Percentiles rank a stretch among this genome's conserved stretches.
Evolutionary conservation across 2,113 vertebrate species (phyloP).

Genomic region (Motacilla alba): DNA sequence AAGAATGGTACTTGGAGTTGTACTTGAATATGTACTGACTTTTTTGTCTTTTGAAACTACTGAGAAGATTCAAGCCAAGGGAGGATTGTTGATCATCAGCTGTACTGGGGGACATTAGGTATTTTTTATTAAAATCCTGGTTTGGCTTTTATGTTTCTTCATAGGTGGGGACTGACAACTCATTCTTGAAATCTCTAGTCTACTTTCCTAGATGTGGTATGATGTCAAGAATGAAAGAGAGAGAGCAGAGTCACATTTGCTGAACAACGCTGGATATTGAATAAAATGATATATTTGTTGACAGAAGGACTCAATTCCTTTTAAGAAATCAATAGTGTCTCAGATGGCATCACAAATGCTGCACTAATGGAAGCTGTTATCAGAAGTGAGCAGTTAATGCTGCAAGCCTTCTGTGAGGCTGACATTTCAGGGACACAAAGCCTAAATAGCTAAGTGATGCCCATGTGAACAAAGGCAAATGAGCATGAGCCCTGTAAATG

Average conservation of each 20-base stretch:
- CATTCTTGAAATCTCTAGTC: background rate
- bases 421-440: background rate
- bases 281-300: slow-evolving; percentile 1
- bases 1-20: background rate
- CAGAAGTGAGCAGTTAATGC: background rate
- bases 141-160: background rate
- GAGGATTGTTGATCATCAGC: background rate
- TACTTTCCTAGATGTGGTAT: background rate
- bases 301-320: slow-evolving; percentile 42
- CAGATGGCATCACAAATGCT: background rate
- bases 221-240: background rate
- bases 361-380: slow-evolving; percentile 42
- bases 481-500: background rate
- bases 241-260: background rate
- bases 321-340: slow-evolving; percentile 64
- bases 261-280: background rate
- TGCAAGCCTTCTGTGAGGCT: background rate
- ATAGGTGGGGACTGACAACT: background rate
- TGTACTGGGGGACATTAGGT: background rate
- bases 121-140: background rate
- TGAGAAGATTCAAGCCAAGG: background rate
- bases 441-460: background rate
- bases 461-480: background rate
- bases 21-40: background rate
- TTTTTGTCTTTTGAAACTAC: background rate